A percentile compares a stretch with the other conserved stretches of the same genome.
Evolutionary conservation across 2,797 vertebrate species (phyloP).

Genomic region (Sciurus vulgaris): DNA sequence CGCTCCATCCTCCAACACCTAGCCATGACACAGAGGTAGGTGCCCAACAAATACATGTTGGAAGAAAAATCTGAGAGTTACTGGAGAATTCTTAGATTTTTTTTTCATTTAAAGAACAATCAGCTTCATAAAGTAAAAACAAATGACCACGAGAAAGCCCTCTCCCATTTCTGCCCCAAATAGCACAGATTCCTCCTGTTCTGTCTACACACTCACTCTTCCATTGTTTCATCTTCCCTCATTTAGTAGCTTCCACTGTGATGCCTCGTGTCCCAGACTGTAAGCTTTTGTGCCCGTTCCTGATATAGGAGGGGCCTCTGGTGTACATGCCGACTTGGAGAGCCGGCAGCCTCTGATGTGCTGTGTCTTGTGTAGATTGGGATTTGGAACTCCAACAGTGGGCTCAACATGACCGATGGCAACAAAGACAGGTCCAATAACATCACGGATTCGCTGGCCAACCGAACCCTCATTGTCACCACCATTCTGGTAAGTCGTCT

Average conservation of each 20-base stretch:
- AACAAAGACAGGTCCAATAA: conserved; percentile 94
- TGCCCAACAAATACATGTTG: not conserved
- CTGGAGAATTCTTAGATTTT: not conserved
- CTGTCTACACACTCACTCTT: not conserved
- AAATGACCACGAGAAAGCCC: not conserved
- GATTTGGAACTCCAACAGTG: conserved; percentile 97
- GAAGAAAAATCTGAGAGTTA: not conserved
- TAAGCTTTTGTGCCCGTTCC: not conserved
- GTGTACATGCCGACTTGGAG: rapidly evolving
- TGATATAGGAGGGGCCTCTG: not conserved
- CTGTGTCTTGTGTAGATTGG: conserved; percentile 92
- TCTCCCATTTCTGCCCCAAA: too few species aligned
- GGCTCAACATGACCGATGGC: conserved; percentile 96
- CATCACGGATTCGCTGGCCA: conserved; percentile 95
- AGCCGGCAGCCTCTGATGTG: conserved; percentile 47
- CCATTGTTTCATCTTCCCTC: not conserved
- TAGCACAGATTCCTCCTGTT: not conserved
- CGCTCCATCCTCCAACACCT: not conserved
- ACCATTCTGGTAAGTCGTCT: conserved; percentile 95
- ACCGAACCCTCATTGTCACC: conserved; percentile 97
- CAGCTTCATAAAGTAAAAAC: not conserved
- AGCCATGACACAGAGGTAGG: not conserved
- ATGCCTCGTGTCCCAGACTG: not conserved
- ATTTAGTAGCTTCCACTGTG: conserved; percentile 52
- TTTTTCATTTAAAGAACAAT: not conserved